Evolutionary conservation across 92 coral and sea anemone genomes (phyloP).

Genomic region (Epizoanthus illoricatus): DNA sequence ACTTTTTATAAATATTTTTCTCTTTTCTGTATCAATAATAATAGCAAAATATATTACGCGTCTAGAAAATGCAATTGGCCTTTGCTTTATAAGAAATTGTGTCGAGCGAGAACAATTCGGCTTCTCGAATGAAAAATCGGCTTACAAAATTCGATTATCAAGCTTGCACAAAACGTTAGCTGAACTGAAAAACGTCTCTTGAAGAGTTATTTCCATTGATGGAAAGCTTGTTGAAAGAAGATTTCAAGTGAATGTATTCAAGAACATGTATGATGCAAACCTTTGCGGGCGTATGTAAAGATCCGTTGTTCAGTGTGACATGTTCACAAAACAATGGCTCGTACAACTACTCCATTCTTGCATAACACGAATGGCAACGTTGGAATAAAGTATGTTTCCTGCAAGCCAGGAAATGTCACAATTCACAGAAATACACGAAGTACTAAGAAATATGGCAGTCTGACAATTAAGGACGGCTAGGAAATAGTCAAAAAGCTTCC

Average conservation of each 20-base stretch:
- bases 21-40: conserved; percentile 12
- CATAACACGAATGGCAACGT: conserved; percentile 1
- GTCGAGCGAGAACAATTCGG: conserved; percentile 13
- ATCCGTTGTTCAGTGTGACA: not conserved
- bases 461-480: not conserved
- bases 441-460: not conserved
- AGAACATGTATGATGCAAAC: not conserved
- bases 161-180: not conserved
- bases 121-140: conserved; percentile 2
- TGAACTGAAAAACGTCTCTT: too few species aligned
- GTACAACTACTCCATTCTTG: conserved; percentile 7
- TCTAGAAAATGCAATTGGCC: conserved; percentile 8
- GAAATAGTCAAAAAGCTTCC: conserved; percentile 66
- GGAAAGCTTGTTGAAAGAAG: not conserved
- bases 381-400: not conserved
- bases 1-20: conserved; percentile 29
- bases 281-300: conserved; percentile 5
- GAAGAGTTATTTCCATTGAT: not conserved
- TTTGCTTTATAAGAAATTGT: not conserved
- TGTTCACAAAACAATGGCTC: conserved; percentile 16
- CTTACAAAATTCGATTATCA: conserved; percentile 12
- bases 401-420: not conserved
- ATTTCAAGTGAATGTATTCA: not conserved
- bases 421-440: not conserved
- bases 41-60: conserved; percentile 37